Base-by-base conservation (phyloP, 2,888 invertebrate genomes). In the Phengaris alcon region DNA sequence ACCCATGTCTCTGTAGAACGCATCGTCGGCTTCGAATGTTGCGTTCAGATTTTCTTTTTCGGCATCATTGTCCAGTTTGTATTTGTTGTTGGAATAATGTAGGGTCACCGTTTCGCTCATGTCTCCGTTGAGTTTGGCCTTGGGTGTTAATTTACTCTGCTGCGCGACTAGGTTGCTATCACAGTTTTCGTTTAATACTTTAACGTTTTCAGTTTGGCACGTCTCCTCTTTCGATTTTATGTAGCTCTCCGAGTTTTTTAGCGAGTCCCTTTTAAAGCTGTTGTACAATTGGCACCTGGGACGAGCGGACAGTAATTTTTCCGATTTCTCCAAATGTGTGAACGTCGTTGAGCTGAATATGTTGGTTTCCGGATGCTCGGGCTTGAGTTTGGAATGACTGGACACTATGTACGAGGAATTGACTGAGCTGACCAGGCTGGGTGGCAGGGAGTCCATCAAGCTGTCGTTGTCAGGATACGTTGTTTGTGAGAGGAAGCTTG, bases 401-500 rank as follows among this genome's bases (percentile, higher is more conserved):
- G 90, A 85, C 68, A 90, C 84, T 52, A 92, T 81, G 81, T 87
- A 92, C 2, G 92, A 91, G 0, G 93, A 93, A 82, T 93, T 93
- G 72, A 93, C 88, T 7, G 94, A 94, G 82, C 86, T 91, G 80
- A 91, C 91, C 74, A 93, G 83, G 75, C 91, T 91, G 0, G 93
- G 93, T 0, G 93, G 93, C 5, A 92, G 78, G 35, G 93, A 93
- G 82, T 93, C 93, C 76, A 93, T 89, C 8, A 93, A 82, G 79
- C 91, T 92, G 70, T 93, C 93, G 81, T 91, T 88, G 79, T 94
- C 94, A 0, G 91, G 92, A 80, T 90, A 88, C 0, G 93, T 92
- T 57, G 92, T 91, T 77, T 94, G 93, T 0, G 94, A 94, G 35
- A 94, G 89, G 82, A 93, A 93, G 79, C 93, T 93, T 1, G 94